These are phyloP conservation scores for Haliclystus octoradiatus DNA, from an alignment of 30 jellyfish, hydroid and myxozoan species.

Conservation along the genomic window DNA sequence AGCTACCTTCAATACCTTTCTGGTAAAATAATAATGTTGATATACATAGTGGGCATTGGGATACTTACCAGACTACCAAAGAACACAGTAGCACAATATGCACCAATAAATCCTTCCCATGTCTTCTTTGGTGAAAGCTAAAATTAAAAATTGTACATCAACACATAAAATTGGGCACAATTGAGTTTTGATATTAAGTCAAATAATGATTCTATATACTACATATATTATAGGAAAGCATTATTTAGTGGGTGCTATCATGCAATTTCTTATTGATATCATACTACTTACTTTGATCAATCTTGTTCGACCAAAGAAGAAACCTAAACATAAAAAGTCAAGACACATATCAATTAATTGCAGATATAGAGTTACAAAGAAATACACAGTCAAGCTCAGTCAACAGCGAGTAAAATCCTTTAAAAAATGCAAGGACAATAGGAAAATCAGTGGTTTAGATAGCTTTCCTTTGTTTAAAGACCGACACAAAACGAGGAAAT, in stretches of 20 bases:
- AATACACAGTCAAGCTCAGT: background rate
- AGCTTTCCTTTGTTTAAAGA: too few relatives aligned
- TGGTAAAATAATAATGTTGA: background rate
- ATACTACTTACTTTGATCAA: constrained; percentile 20
- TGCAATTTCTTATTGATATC: too few relatives aligned
- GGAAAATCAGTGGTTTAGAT: too few relatives aligned
- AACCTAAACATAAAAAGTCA: constrained; percentile 35
- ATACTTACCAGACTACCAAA: constrained; percentile 61
- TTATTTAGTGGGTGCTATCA: too few relatives aligned
- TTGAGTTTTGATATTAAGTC: too few relatives aligned
- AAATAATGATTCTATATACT: too few relatives aligned
- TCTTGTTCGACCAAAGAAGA: constrained; percentile 63
- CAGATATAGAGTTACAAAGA: background rate
- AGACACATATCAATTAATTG: background rate
- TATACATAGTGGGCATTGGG: background rate
- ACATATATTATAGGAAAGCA: too few relatives aligned
- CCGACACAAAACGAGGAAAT: too few relatives aligned
- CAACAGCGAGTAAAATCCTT: background rate
- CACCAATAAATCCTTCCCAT: constrained; percentile 99
- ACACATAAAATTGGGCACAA: too few relatives aligned
- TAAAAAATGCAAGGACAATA: background rate
- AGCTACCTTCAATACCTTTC: background rate
- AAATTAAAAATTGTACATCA: background rate
- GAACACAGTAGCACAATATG: constrained; percentile 73
- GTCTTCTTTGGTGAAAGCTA: constrained; percentile 98